Conservation (phyloP, 2,113 vertebrate genomes). For the Polypterus senegalus region DNA sequence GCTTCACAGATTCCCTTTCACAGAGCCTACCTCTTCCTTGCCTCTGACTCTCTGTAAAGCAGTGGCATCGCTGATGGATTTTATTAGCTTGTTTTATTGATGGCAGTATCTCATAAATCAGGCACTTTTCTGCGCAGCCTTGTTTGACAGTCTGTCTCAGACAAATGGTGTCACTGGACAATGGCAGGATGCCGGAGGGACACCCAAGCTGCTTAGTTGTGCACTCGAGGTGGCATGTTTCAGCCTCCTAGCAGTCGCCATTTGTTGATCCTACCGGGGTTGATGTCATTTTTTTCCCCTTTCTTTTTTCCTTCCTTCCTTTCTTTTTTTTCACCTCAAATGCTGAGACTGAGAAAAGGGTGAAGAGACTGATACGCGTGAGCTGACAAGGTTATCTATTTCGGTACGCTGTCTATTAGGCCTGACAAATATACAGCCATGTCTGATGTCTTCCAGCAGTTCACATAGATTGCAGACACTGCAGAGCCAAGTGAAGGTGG, state of each 20-base stretch:
- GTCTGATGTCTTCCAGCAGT: too few relatives aligned
- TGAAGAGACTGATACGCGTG: background rate
- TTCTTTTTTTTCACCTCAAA: background rate
- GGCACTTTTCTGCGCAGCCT: background rate
- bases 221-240: background rate
- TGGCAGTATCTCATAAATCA: background rate
- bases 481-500: too few relatives aligned
- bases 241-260: constrained; percentile 1
- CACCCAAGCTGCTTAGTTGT: background rate
- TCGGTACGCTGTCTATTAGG: constrained; percentile 1
- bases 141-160: constrained; percentile 2
- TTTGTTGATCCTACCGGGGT: constrained; percentile 1
- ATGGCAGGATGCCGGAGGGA: background rate
- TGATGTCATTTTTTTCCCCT: background rate
- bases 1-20: too few relatives aligned
- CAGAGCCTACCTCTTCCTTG: background rate
- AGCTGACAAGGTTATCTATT: constrained; percentile 5
- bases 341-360: background rate
- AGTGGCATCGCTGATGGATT: background rate
- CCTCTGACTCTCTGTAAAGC: background rate
- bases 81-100: constrained; percentile 3
- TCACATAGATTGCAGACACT: too few relatives aligned
- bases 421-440: background rate
- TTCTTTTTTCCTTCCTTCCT: background rate
- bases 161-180: constrained; percentile 1